Evolutionary conservation across 2,113 vertebrate species (phyloP).

Genomic region (Sorex araneus): DNA sequence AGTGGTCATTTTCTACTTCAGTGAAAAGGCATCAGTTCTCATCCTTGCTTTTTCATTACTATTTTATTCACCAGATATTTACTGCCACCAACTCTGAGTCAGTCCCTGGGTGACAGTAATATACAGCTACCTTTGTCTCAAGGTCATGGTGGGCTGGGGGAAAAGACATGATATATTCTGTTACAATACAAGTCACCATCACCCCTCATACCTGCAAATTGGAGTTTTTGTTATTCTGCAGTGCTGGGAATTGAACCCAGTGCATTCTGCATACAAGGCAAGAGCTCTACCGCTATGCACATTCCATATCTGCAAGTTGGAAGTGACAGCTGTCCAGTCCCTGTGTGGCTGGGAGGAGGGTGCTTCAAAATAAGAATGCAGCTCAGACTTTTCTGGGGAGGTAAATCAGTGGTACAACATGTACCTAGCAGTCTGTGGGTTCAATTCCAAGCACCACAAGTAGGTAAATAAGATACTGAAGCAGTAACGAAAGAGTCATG

Average conservation of each 20-base stretch:
- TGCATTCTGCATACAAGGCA: too few relatives aligned
- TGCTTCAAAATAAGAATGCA: neutral
- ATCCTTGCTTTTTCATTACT: neutral
- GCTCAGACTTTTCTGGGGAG: constrained; percentile 8
- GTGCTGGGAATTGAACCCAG: too few relatives aligned
- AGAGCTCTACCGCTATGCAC: too few relatives aligned
- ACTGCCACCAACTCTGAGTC: neutral
- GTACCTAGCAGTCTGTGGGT: too few relatives aligned
- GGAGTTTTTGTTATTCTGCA: too few relatives aligned
- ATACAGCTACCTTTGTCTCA: neutral
- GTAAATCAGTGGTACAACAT: too few relatives aligned
- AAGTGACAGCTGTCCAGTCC: neutral
- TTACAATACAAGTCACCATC: rapidly evolving
- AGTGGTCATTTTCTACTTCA: constrained; percentile 35
- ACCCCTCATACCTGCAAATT: rapidly evolving
- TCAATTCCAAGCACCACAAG: too few relatives aligned
- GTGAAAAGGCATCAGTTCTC: neutral
- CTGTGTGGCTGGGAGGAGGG: neutral
- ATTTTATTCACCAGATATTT: too few relatives aligned
- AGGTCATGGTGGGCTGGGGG: neutral
- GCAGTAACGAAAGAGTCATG: neutral
- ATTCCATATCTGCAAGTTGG: too few relatives aligned
- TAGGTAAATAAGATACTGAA: constrained; percentile 9
- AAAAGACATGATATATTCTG: rapidly evolving
- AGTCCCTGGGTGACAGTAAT: neutral